Percentiles rank a stretch among this genome's conserved stretches.
These are phyloP conservation scores for Kryphioiulus occultus DNA, from an alignment of 2,888 invertebrate species.

Conservation along the genomic window DNA sequence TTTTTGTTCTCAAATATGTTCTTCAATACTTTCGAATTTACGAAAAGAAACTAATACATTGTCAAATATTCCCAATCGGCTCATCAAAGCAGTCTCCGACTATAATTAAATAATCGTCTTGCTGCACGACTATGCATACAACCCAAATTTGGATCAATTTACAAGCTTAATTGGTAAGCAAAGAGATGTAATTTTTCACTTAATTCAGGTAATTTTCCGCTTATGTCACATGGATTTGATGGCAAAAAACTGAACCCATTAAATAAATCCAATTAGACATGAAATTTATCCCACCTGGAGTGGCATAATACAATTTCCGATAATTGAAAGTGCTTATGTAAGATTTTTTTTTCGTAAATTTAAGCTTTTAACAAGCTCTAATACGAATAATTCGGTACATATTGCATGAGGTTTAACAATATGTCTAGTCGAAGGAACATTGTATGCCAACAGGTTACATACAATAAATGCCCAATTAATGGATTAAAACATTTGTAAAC, in stretches of 20 bases:
- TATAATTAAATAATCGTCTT: neutral
- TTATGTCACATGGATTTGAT: neutral
- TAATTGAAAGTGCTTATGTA: constrained; percentile 13
- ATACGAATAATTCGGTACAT: neutral
- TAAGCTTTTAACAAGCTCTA: neutral
- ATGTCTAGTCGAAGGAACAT: neutral
- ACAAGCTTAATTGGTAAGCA: constrained; percentile 7
- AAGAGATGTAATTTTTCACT: neutral
- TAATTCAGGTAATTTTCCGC: neutral
- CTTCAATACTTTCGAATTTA: neutral
- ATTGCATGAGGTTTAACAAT: neutral
- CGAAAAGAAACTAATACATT: neutral
- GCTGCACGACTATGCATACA: neutral
- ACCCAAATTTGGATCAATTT: neutral
- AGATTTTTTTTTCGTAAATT: neutral
- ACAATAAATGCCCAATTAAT: neutral
- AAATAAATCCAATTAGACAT: neutral
- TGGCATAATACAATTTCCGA: neutral
- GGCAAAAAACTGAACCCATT: neutral
- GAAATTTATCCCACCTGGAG: neutral
- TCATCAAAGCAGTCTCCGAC: neutral
- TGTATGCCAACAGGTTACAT: neutral
- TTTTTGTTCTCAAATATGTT: neutral
- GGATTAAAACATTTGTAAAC: neutral
- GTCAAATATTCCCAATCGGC: neutral